Conservation (phyloP, 2,113 vertebrate species). For the Ameiurus melas region DNA sequence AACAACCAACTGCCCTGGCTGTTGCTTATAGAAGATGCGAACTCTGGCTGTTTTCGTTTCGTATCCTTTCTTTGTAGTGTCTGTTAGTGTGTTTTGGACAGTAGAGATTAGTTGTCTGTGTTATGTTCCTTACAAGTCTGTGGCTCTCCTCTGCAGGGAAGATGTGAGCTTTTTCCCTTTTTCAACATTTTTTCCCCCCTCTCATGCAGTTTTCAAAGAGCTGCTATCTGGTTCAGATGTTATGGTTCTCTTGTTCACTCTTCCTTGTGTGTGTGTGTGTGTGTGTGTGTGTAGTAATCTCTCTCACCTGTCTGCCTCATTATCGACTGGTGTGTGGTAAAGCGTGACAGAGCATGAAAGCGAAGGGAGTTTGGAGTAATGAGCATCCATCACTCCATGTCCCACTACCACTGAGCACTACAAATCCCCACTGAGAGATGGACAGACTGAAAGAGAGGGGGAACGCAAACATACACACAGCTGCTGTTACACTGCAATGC, state of each 20-base stretch:
- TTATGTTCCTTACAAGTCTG: not conserved
- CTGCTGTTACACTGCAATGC: conserved; percentile 6
- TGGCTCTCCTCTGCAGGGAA: not conserved
- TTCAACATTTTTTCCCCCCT: not conserved
- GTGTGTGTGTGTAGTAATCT: conserved; percentile 17
- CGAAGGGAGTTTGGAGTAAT: conserved; percentile 53
- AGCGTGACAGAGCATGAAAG: conserved; percentile 60
- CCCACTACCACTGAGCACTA: conserved; percentile 54
- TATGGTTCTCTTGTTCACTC: conserved; percentile 4
- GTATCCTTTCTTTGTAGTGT: not conserved
- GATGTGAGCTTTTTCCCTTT: not conserved
- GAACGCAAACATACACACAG: conserved; percentile 56
- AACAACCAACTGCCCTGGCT: conserved; percentile 56
- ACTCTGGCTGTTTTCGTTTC: not conserved
- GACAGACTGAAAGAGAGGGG: conserved; percentile 53
- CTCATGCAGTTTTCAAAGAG: not conserved
- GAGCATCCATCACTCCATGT: conserved; percentile 60
- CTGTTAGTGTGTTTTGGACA: not conserved
- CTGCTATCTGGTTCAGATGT: conserved; percentile 34
- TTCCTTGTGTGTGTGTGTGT: conserved; percentile 2
- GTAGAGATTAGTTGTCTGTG: not conserved
- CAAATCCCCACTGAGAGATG: conserved; percentile 54
- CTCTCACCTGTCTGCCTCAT: conserved; percentile 61
- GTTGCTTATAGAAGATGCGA: not conserved
- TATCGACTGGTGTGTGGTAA: conserved; percentile 53